Evolutionary conservation across 2,797 vertebrate genomes (phyloP).

Genomic region (Etheostoma perlongum): DNA sequence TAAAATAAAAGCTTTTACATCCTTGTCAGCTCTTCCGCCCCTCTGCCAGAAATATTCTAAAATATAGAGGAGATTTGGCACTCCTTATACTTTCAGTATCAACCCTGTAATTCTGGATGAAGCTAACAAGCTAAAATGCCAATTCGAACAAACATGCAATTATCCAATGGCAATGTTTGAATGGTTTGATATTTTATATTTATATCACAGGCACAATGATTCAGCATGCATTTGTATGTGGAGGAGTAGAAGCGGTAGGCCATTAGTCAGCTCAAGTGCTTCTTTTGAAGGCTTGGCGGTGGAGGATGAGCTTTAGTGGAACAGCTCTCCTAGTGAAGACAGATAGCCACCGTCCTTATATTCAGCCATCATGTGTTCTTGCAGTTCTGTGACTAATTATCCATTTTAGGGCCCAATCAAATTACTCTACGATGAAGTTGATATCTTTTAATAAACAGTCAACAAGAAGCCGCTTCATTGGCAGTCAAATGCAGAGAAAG

Average conservation of each 20-base stretch:
- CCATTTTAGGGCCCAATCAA: not conserved
- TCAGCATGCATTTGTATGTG: constrained; percentile 70
- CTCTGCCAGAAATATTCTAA: not conserved
- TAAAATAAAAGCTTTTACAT: too few relatives aligned
- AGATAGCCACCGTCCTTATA: constrained; percentile 33
- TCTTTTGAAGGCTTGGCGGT: constrained; percentile 49
- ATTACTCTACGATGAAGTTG: not conserved
- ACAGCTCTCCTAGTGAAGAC: constrained; percentile 35
- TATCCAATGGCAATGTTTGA: not conserved
- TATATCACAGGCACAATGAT: constrained; percentile 31
- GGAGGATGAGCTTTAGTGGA: constrained; percentile 34
- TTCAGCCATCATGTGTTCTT: constrained; percentile 40
- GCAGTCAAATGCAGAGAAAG: not conserved
- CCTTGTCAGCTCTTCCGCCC: not conserved
- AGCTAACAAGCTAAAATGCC: not conserved
- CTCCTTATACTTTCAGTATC: not conserved
- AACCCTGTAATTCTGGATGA: not conserved
- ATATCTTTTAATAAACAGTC: not conserved
- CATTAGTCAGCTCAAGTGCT: constrained; percentile 66
- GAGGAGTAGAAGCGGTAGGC: constrained; percentile 64
- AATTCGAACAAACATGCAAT: not conserved
- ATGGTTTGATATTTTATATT: constrained; percentile 7
- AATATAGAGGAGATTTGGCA: not conserved
- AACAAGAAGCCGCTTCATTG: not conserved
- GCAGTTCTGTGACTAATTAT: constrained; percentile 13